These are phyloP conservation scores for Drosophila bifasciata DNA, from an alignment of 1,140 invertebrate genomes.

Conservation along the genomic window DNA sequence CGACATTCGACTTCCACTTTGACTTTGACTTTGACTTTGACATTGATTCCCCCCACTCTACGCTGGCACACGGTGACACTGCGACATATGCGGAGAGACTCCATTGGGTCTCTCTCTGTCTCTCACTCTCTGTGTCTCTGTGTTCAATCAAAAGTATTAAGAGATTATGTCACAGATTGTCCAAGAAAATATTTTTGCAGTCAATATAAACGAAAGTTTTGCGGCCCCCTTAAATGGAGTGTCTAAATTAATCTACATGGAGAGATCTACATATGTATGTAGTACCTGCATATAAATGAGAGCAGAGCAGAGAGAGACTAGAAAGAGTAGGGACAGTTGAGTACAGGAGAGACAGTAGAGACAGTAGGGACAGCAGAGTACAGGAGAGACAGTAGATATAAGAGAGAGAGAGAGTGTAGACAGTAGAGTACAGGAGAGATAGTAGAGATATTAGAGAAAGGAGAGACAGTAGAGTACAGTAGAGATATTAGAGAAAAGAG, in stretches of 20 bases:
- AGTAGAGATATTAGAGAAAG: slow-evolving; percentile 1
- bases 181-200: slow-evolving; percentile 4
- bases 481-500: slow-evolving; percentile 2
- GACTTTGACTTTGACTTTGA: too few relatives aligned
- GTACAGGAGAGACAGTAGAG: slow-evolving; percentile 21
- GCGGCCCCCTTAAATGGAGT: neutral
- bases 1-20: slow-evolving; percentile 1
- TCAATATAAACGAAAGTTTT: neutral
- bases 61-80: slow-evolving; percentile 52
- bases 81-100: slow-evolving; percentile 49
- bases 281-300: neutral
- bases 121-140: neutral
- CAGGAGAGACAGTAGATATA: slow-evolving; percentile 29
- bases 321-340: too few relatives aligned
- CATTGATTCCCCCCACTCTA: too few relatives aligned
- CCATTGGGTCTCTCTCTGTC: slow-evolving; percentile 13
- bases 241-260: slow-evolving; percentile 7
- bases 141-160: slow-evolving; percentile 55
- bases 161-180: slow-evolving; percentile 15
- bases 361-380: too few relatives aligned
- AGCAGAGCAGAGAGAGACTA: neutral
- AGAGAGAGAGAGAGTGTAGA: neutral
- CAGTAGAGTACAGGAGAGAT: slow-evolving; percentile 23
- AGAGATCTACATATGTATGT: too few relatives aligned
- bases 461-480: too few relatives aligned